These are phyloP conservation scores for Benthosema pterotum DNA, from an alignment of 2,797 vertebrate genomes.

Conservation along the genomic window DNA sequence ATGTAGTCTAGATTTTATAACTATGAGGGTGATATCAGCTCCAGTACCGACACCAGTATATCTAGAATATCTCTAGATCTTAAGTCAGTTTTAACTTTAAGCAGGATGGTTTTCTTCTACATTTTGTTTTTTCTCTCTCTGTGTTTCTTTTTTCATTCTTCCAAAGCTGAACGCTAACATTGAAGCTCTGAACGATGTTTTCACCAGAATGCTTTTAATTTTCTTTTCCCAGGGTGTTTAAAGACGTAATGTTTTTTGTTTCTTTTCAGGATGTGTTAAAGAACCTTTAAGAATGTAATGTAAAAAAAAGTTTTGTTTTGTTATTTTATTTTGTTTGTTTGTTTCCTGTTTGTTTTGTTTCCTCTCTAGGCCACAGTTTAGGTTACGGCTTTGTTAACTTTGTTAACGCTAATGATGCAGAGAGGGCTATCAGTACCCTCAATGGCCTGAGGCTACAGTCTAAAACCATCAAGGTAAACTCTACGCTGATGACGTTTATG, in stretches of 20 bases:
- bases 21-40: too few relatives aligned
- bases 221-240: too few relatives aligned
- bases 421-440: conserved; percentile 98
- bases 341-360: conserved; percentile 62
- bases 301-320: conserved; percentile 9
- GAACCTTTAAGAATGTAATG: background rate
- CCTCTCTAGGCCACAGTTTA: conserved; percentile 96
- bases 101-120: too few relatives aligned
- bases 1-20: too few relatives aligned
- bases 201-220: too few relatives aligned
- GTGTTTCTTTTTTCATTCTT: too few relatives aligned
- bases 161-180: too few relatives aligned
- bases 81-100: too few relatives aligned
- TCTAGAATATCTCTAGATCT: too few relatives aligned
- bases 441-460: conserved; percentile 99
- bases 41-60: too few relatives aligned
- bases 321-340: conserved; percentile 12
- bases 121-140: too few relatives aligned
- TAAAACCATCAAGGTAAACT: conserved; percentile 99
- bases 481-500: background rate
- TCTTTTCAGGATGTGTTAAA: background rate
- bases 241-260: background rate
- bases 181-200: too few relatives aligned
- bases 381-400: conserved; percentile 99
- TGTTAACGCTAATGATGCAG: conserved; percentile 96